phyloP scores from a whole-genome alignment of 2,888 invertebrate species.

The Dryobota labecula region DNA sequence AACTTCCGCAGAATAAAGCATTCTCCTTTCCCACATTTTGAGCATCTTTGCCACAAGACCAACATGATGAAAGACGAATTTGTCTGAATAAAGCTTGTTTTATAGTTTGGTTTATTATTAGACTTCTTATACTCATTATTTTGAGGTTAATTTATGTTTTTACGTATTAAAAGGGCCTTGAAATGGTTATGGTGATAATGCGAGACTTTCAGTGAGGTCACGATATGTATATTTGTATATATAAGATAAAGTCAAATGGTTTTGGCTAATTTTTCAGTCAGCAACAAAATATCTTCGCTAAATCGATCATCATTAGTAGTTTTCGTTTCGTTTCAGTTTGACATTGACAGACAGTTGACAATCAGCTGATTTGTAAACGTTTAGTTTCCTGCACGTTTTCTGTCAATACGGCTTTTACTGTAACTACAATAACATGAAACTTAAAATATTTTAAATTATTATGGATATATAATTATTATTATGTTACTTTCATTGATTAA shows the following conservation, averaged over 20 bases:
- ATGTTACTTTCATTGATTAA: not conserved
- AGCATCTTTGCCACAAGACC: constrained; percentile 91
- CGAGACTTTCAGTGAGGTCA: constrained; percentile 63
- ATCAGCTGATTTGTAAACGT: constrained; percentile 56
- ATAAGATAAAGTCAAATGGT: constrained; percentile 18
- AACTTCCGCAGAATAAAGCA: constrained; percentile 92
- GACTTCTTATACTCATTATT: constrained; percentile 74
- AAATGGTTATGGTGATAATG: constrained; percentile 33
- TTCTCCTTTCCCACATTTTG: constrained; percentile 79
- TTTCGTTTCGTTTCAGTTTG: constrained; percentile 7
- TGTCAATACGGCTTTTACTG: not conserved
- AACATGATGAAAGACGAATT: constrained; percentile 86
- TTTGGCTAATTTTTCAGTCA: constrained; percentile 17
- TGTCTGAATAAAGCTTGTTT: constrained; percentile 67
- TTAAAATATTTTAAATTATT: not conserved
- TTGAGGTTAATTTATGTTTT: constrained; percentile 37
- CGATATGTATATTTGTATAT: constrained; percentile 36
- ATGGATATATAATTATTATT: too few relatives aligned
- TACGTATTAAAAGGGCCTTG: constrained; percentile 24
- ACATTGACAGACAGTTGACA: constrained; percentile 40
- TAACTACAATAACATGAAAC: not conserved
- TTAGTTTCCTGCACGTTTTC: constrained; percentile 12
- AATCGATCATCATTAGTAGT: not conserved
- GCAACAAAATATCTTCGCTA: constrained; percentile 26
- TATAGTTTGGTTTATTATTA: constrained; percentile 59